Evolutionary conservation across 2,113 vertebrate genomes (phyloP).

Genomic region (Pedionomus torquatus): DNA sequence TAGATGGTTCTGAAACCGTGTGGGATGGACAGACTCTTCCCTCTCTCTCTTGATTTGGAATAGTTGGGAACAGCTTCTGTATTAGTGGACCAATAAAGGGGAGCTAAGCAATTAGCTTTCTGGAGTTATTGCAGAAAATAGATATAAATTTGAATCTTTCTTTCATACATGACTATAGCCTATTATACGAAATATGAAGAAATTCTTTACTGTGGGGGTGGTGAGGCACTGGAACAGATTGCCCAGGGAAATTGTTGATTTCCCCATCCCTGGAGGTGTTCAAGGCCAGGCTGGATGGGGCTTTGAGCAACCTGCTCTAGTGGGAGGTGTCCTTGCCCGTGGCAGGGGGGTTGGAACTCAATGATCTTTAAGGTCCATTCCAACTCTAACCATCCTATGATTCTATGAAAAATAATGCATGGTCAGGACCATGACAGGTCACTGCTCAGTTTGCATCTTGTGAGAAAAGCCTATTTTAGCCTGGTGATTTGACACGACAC

Average conservation of each 20-base stretch:
- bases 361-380: no score
- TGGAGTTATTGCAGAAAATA: background rate
- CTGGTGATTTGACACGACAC: background rate
- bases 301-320: no score
- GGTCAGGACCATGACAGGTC: accelerated
- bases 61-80: background rate
- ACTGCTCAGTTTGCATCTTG: background rate
- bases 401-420: background rate
- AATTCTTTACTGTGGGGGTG: no score
- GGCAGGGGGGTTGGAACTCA: no score
- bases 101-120: background rate
- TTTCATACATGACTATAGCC: accelerated
- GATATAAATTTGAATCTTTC: background rate
- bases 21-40: background rate
- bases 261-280: no score
- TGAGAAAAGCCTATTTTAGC: background rate
- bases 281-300: no score
- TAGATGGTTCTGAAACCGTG: background rate
- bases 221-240: no score
- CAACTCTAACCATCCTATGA: no score
- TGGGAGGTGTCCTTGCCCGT: no score
- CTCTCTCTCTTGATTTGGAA: background rate
- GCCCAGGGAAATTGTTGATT: no score
- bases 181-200: background rate
- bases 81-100: background rate